Base-by-base conservation (phyloP, 2,888 invertebrate species). In the Drosophila rubida region DNA sequence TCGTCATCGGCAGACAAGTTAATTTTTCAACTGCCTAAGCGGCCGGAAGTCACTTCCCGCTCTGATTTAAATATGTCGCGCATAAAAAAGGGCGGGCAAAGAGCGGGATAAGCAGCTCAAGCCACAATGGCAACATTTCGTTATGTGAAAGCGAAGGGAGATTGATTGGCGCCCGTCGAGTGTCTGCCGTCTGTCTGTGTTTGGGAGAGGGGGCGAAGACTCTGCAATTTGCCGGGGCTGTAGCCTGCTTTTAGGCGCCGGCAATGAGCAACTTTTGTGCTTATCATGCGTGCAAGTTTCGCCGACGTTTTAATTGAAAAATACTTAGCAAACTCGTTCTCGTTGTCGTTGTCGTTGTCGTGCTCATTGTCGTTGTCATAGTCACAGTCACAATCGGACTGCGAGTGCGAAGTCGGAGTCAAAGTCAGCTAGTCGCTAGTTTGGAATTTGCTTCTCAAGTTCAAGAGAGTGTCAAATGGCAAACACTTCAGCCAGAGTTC, bases 21-120 rank as follows among this genome's bases (percentile, higher is more conserved):
- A 69, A 89, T 89, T 88, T 84, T 85, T 87, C 88, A 87, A 78
- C 70, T 69, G 88, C 76, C 86, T 81, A 88, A 88, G 66, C 82
- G 75, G 58, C 50, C 79, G 89, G 76, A 88, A 87, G 72, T 73
- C 61, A 64, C 46, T 48, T 44, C 44, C 60, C 55, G 59, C 67
- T 50, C 78, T 66, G 84, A 88, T 89, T 87, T 81, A 79, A 89
- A 84, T 84, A 89, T 89, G 88, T 84, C 78, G 79, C 68, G 45
- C 60, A 69, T 51, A 63, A 55, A 51, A 65, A 57, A 50, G 51
- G 50, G 35, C 1, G 8, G 27, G 30, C 27, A 27, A 9, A 27
- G 27, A 27, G 32, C 4, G 32, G 32, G 48, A 58, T 51, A 57
- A 45, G 42, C 30, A 25, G 45, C 45, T 25, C 59, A 37, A 23